These are phyloP conservation scores for Halcyon chelicuti DNA, from an alignment of 2,797 vertebrate species.

Conservation along the genomic window DNA sequence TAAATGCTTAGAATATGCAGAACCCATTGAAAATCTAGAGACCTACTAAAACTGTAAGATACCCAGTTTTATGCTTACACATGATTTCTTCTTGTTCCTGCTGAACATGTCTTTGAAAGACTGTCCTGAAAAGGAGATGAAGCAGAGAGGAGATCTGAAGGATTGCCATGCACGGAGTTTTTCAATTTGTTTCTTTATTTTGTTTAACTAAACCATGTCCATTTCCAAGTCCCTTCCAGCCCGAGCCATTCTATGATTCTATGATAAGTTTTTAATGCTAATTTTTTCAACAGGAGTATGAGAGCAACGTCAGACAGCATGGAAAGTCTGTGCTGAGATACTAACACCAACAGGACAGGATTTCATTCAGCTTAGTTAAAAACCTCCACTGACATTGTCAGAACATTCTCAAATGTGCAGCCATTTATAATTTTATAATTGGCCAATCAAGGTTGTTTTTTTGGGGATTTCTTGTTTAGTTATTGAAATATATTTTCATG, in stretches of 20 bases:
- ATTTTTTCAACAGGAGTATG: background rate
- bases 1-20: background rate
- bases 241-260: no score
- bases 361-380: background rate
- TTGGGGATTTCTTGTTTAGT: background rate
- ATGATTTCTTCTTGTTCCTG: background rate
- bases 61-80: background rate
- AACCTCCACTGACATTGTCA: background rate
- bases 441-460: background rate
- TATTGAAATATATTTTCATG: conserved; percentile 34
- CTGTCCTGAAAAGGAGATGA: background rate
- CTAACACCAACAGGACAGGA: background rate
- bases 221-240: background rate
- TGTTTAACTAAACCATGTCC: background rate
- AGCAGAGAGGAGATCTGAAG: background rate
- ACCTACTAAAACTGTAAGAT: background rate
- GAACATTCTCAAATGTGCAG: background rate
- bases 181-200: background rate
- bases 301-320: background rate
- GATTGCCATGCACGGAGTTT: background rate
- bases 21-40: background rate
- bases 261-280: background rate
- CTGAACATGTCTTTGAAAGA: background rate
- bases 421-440: conserved; percentile 45
- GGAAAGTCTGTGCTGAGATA: background rate